Percentiles rank a stretch among this genome's conserved stretches.
These are phyloP conservation scores for Cyanoliseus patagonus DNA, from an alignment of 2,113 vertebrate species.

Conservation along the genomic window DNA sequence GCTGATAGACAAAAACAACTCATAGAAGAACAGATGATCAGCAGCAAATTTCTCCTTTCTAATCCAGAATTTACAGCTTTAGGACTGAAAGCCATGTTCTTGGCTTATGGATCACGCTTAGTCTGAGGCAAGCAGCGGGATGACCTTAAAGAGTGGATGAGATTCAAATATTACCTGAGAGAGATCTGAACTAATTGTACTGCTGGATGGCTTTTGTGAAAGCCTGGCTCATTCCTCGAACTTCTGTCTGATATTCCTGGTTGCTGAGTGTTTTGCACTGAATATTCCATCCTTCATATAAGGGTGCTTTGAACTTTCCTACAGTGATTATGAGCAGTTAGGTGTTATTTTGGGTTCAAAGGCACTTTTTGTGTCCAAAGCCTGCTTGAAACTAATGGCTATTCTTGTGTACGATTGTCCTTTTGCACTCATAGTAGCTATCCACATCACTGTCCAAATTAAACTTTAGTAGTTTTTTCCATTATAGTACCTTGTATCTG, in stretches of 20 bases:
- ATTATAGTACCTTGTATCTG: not conserved
- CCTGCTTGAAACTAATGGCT: not conserved
- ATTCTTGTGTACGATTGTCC: not conserved
- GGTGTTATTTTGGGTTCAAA: not conserved
- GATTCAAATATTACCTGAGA: not conserved
- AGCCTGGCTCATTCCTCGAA: not conserved
- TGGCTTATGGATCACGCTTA: not conserved
- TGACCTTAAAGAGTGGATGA: not conserved
- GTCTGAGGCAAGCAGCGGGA: not conserved
- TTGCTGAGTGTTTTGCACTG: not conserved
- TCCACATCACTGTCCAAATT: not conserved
- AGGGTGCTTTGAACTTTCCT: not conserved
- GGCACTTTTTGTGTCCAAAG: not conserved
- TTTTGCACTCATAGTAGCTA: not conserved
- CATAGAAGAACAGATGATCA: not conserved
- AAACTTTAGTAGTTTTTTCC: not conserved
- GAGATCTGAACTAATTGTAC: not conserved
- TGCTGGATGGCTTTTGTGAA: not conserved
- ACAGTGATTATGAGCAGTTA: not conserved
- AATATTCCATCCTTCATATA: not conserved
- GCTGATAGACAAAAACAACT: not conserved
- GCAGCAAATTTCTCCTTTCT: not conserved
- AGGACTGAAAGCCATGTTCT: not conserved
- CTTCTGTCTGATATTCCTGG: not conserved
- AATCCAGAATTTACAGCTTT: not conserved